Conservation (phyloP, 2,888 invertebrate species). For the Sthenelais limicola region DNA sequence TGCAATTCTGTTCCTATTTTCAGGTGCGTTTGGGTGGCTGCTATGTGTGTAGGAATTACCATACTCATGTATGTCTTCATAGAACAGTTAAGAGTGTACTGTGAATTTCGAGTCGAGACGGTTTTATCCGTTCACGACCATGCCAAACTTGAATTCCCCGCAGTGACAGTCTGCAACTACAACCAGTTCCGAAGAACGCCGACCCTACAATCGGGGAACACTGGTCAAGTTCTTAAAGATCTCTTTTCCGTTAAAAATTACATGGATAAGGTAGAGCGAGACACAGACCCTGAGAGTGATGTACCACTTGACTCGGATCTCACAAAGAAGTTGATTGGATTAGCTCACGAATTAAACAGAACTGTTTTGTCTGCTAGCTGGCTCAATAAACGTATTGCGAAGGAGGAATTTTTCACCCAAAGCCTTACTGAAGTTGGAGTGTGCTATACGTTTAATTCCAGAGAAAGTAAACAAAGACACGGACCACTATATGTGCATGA, state of each 20-base stretch:
- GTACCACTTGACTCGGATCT: background rate
- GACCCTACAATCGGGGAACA: slow-evolving; percentile 22
- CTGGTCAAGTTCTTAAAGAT: slow-evolving; percentile 5
- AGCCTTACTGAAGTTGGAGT: slow-evolving; percentile 41
- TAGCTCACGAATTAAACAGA: slow-evolving; percentile 6
- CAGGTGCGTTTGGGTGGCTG: slow-evolving; percentile 29
- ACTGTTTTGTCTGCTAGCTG: background rate
- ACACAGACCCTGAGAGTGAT: background rate
- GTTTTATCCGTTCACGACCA: slow-evolving; percentile 36
- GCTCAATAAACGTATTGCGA: background rate
- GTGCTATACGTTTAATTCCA: slow-evolving; percentile 40
- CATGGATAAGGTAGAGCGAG: background rate
- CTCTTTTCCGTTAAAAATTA: slow-evolving; percentile 6
- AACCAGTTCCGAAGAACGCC: slow-evolving; percentile 41
- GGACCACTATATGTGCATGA: slow-evolving; percentile 16
- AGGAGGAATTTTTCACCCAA: slow-evolving; percentile 16
- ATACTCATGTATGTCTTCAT: slow-evolving; percentile 20
- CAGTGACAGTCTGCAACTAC: slow-evolving; percentile 40
- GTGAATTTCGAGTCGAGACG: slow-evolving; percentile 30
- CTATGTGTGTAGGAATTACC: slow-evolving; percentile 1
- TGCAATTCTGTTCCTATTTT: background rate
- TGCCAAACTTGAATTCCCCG: slow-evolving; percentile 33
- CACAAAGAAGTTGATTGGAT: background rate
- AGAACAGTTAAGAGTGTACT: slow-evolving; percentile 14
- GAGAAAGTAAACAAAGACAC: background rate